Evolutionary conservation across 2,113 vertebrate species (phyloP).

Genomic region (Macroglossus sobrinus): DNA sequence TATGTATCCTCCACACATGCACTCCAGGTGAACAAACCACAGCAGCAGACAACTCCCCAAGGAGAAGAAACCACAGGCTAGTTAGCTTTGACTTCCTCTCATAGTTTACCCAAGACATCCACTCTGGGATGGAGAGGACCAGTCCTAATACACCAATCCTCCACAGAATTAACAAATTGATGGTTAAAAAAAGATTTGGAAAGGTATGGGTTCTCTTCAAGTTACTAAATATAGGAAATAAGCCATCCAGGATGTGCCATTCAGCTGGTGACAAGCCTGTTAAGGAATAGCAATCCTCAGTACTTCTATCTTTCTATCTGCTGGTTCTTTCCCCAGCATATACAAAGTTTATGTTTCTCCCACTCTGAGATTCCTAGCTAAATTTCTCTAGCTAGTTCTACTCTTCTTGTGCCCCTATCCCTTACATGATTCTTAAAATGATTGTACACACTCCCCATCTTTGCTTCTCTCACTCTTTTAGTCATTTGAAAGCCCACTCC

Average conservation of each 20-base stretch:
- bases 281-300: not conserved
- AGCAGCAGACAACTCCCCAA: not conserved
- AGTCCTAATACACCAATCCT: not conserved
- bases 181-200: not conserved
- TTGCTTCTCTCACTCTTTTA: not conserved
- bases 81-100: not conserved
- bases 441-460: not conserved
- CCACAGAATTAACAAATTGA: not conserved
- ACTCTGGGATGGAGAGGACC: not conserved
- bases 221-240: not conserved
- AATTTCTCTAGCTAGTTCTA: not conserved
- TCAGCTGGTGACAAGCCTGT: not conserved
- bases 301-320: not conserved
- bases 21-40: not conserved
- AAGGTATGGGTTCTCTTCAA: not conserved
- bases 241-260: not conserved
- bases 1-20: not conserved
- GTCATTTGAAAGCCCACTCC: not conserved
- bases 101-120: not conserved
- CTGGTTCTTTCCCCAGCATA: not conserved
- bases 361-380: not conserved
- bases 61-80: not conserved
- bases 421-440: not conserved
- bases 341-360: not conserved
- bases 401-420: not conserved